Evolutionary conservation across 35 echinoderm and acorn worm species (phyloP).

Genomic region (Holothuria glaberrima): DNA sequence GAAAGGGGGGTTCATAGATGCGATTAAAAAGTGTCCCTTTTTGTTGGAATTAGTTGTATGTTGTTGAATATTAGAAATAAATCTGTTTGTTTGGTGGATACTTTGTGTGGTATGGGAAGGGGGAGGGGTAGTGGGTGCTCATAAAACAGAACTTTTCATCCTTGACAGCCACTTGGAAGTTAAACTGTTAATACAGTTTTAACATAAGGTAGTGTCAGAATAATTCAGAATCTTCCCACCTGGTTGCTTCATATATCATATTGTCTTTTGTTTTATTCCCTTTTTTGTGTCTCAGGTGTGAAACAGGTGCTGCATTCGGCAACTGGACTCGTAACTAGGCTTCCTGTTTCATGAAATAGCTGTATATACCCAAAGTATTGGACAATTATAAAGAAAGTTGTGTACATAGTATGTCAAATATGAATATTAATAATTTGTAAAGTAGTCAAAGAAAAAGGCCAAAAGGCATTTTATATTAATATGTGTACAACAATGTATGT

Average conservation of each 20-base stretch:
- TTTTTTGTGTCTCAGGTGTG: background rate
- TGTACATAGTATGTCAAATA: constrained; percentile 27
- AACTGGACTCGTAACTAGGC: constrained; percentile 18
- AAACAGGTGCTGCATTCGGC: background rate
- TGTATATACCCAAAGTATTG: constrained; percentile 42
- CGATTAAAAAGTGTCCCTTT: no score
- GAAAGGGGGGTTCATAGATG: no score
- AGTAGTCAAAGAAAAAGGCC: constrained; percentile 31
- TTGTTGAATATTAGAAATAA: no score
- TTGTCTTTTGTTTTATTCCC: background rate
- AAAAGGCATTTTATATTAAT: constrained; percentile 51
- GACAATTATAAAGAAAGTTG: background rate
- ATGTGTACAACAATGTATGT: constrained; percentile 43
- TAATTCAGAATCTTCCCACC: no score
- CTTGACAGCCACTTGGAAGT: background rate
- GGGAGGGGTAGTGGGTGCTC: background rate
- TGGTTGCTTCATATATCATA: background rate
- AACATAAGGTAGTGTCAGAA: background rate
- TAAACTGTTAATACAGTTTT: background rate
- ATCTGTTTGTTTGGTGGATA: background rate
- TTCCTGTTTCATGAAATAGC: constrained; percentile 44
- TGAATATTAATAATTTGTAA: constrained; percentile 41
- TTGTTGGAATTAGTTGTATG: no score
- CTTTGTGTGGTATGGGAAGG: background rate
- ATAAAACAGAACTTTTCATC: background rate